Evolutionary conservation across 1,140 invertebrate species (phyloP), one percentile per base, ranked within the genome.

Genomic region (Trinorchestia longiramus): DNA sequence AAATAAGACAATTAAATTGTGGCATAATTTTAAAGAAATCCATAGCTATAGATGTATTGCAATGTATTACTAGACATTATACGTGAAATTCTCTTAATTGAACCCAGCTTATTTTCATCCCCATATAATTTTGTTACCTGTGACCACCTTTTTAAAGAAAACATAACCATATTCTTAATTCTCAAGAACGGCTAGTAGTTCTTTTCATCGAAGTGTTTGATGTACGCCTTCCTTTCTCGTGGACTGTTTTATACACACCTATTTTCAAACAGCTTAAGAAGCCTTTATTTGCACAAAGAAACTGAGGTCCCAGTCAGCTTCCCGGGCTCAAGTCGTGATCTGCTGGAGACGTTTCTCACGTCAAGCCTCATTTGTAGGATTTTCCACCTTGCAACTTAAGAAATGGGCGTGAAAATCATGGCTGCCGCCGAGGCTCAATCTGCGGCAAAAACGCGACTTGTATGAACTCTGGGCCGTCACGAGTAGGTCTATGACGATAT

Each of bases 291-390:
- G 28, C 62, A 11, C 62, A 36, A 36, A 77, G 62, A 11, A 42
- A 43, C 8, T 8, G 40, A 90, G n/a, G 88, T 90, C 88, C 15
- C n/a, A 43, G 88, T 90, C 88, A 42, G 36, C 43, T 17, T 43
- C 88, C 43, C 88, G 6, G 88, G 41, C 88, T 42, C 41, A 36
- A 42, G 41, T 90, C 43, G 88, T 47, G 92, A 94, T 42, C 92
- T 45, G 92, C 43, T 43, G 43, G 92, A 94, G 92, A 94, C 92
- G 92, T 94, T 94, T 45, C 41, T 94, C 44, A 42, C 92, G 92
- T 94, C 92, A 94, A 94, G 92, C 41, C 92, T 94, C 92, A 94
- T 94, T 94, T 94, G 92, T 47, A 94, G 44, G 92, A 94, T 94
- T 94, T 94, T 94, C 92, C 92, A 94, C 92, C 92, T 47, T 45